These are phyloP conservation scores for Triops cancriformis DNA, from an alignment of 1,140 invertebrate genomes.

Conservation along the genomic window DNA sequence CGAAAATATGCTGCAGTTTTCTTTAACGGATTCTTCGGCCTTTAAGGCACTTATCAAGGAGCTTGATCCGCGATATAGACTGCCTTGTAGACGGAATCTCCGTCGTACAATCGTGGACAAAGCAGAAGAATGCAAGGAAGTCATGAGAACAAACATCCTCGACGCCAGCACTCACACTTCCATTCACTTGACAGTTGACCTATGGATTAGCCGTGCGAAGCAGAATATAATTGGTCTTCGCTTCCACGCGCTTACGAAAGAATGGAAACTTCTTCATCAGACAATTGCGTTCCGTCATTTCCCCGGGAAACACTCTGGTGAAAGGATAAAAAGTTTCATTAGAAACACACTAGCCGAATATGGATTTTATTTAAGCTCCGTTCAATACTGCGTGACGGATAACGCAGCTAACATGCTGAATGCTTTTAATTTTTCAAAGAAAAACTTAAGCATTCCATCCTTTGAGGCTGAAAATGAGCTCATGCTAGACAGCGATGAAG, in stretches of 20 bases:
- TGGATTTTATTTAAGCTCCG: no score
- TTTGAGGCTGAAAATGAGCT: no score
- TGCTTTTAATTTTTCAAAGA: no score
- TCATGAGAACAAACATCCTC: neutral
- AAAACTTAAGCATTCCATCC: no score
- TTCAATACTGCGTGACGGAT: no score
- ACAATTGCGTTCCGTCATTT: conserved; percentile 16
- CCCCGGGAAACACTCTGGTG: no score
- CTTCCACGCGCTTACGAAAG: neutral
- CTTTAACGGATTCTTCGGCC: neutral
- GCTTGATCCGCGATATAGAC: neutral
- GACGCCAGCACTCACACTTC: neutral
- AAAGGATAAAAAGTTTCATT: no score
- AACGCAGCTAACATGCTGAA: no score
- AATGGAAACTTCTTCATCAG: neutral
- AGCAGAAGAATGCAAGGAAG: neutral
- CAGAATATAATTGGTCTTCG: no score
- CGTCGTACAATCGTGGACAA: neutral
- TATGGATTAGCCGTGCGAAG: conserved; percentile 19
- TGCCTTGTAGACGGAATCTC: neutral
- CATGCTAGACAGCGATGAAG: no score
- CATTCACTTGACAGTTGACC: conserved; percentile 15
- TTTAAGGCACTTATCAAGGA: neutral
- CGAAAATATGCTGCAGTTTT: neutral
- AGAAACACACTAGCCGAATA: no score